Evolutionary conservation across 2,797 vertebrate genomes (phyloP), one percentile per base, ranked within the genome.

Genomic region (Acrossocheilus wenchowensis): DNA sequence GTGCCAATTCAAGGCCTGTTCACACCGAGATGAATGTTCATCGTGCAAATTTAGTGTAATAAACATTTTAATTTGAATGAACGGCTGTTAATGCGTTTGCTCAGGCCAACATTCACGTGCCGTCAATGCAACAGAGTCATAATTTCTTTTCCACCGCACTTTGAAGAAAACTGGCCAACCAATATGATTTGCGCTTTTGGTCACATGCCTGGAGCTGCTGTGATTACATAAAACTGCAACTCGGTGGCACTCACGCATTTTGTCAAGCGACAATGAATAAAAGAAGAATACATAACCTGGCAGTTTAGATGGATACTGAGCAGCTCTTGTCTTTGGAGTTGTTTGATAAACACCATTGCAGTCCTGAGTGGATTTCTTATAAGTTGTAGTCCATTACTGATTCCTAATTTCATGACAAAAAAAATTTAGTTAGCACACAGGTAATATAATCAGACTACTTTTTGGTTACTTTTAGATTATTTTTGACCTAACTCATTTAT

Each of bases 1-100:
- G 92, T 92, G 92, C 92, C 93, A 94, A 93, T 92, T 93, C 94
- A 94, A 43, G 15, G 23, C n/a, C 39, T 11, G 39, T 43, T 26
- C 19, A 52, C 79, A 69, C 11, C 12, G 36, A 81, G 62, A 81
- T 69, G 48, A 81, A 81, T 48, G 45, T 52, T 17, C 21, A 69
- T 69, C 21, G 15, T 23, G 12, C 17, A 81, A 52, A 81, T 81
- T 81, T 48, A 1, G 19, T 69, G 45, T 48, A 68, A 81, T 81
- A 81, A 69, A 81, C 26, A 81, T 81, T 68, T 68, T 81, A 66
- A 81, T 81, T 81, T 81, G 10, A 81, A 69, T 34, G 10, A 81
- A 45, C 7, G 43, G 6, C 26, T 66, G 60, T 48, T 48, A 81
- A 43, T 69, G 64, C 2, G 17, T 69, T 26, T 45, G 26, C 79